Conservation (phyloP, 1,140 invertebrate species). For the Bombus waltoni region DNA sequence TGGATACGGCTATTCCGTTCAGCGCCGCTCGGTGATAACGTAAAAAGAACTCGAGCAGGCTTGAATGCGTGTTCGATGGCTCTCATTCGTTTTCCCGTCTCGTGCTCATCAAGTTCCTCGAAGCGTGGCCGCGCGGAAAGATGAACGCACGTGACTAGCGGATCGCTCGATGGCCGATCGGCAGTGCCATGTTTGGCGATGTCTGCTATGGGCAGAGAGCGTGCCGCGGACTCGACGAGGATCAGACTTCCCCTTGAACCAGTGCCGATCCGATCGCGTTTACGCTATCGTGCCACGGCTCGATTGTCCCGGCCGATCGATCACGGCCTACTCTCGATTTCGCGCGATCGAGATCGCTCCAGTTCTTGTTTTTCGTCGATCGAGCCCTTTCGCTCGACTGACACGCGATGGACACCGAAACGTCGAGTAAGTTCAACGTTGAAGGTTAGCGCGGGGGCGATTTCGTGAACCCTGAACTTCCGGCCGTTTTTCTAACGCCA, state of each 20-base stretch:
- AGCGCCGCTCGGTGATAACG: neutral
- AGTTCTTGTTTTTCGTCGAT: neutral
- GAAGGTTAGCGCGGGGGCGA: neutral
- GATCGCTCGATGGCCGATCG: slow-evolving; percentile 38
- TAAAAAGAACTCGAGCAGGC: slow-evolving; percentile 16
- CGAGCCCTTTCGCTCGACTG: neutral
- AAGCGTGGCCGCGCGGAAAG: slow-evolving; percentile 54
- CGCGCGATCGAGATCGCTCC: neutral
- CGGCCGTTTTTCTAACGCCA: too few species aligned
- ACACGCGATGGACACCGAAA: slow-evolving; percentile 40
- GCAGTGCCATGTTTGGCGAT: slow-evolving; percentile 71
- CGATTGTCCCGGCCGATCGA: neutral
- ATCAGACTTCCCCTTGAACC: slow-evolving; percentile 57
- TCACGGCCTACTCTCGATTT: neutral
- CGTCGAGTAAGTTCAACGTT: slow-evolving; percentile 52
- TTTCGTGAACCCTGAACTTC: slow-evolving; percentile 8
- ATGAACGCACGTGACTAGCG: slow-evolving; percentile 64
- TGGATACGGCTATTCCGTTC: neutral
- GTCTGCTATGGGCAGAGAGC: slow-evolving; percentile 67
- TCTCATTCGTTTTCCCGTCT: slow-evolving; percentile 49
- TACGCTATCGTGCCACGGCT: slow-evolving; percentile 39
- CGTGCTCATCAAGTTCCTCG: slow-evolving; percentile 29
- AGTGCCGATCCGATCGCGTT: slow-evolving; percentile 66
- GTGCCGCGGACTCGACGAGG: slow-evolving; percentile 43
- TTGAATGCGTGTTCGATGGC: neutral